These are phyloP conservation scores for Cyanocitta stelleri DNA, from an alignment of 2,113 vertebrate genomes.

Conservation along the genomic window DNA sequence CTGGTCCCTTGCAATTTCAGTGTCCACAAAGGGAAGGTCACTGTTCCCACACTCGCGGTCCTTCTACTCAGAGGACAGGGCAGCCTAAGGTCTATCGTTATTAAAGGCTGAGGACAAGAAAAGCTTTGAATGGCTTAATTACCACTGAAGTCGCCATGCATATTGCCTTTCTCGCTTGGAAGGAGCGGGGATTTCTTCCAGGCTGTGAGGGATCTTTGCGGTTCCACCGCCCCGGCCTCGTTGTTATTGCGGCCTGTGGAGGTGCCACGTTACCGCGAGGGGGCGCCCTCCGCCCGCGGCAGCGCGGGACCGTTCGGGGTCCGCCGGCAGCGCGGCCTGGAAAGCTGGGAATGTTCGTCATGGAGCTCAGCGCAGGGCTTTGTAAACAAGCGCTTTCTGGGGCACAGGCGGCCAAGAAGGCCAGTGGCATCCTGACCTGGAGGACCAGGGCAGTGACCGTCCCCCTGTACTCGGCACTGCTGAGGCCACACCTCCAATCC, in stretches of 20 bases:
- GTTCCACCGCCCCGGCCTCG: too few species aligned
- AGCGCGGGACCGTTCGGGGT: not conserved
- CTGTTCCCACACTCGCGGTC: not conserved
- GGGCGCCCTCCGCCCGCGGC: not conserved
- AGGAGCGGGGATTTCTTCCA: not conserved
- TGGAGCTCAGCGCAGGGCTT: fast-evolving
- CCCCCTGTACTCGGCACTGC: not conserved
- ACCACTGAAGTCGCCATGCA: not conserved
- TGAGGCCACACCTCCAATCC: not conserved
- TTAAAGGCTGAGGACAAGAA: not conserved
- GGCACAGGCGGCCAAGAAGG: too few species aligned
- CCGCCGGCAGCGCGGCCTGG: fast-evolving
- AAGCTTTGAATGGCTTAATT: not conserved
- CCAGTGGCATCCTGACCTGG: not conserved
- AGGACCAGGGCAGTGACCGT: not conserved
- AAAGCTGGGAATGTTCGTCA: not conserved
- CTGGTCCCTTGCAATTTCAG: not conserved
- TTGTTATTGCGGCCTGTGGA: fast-evolving
- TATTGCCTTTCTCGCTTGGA: too few species aligned
- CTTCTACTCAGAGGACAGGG: not conserved
- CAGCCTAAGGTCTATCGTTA: not conserved
- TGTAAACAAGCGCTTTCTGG: fast-evolving
- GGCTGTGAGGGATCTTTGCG: not conserved
- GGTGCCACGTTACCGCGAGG: not conserved
- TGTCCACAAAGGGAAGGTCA: fast-evolving